Percentiles rank a stretch among this genome's conserved stretches.
Evolutionary conservation across 1,140 invertebrate genomes (phyloP).

Genomic region (Sarcophaga bullata): DNA sequence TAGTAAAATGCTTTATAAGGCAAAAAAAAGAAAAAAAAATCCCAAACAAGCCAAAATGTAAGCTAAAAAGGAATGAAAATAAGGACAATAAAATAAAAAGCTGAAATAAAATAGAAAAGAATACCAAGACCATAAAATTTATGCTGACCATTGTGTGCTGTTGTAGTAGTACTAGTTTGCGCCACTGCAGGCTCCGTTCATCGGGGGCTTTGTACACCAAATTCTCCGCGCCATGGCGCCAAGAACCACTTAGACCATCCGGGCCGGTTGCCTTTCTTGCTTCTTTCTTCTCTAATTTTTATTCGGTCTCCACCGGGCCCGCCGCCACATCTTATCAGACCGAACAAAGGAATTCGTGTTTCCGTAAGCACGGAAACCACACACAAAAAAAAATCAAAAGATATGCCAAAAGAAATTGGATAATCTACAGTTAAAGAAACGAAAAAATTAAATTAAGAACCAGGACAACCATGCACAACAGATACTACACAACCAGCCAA

Average conservation of each 20-base stretch:
- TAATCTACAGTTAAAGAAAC: background rate
- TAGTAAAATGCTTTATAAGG: background rate
- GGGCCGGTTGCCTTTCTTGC: too few relatives aligned
- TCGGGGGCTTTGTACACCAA: too few relatives aligned
- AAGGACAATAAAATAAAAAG: background rate
- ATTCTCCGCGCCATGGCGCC: too few relatives aligned
- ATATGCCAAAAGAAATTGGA: too few relatives aligned
- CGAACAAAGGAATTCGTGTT: conserved; percentile 11
- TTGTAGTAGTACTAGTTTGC: background rate
- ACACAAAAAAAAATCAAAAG: background rate
- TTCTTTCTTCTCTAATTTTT: background rate
- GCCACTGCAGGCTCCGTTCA: too few relatives aligned
- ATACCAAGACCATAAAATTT: conserved; percentile 1
- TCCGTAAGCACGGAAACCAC: too few relatives aligned
- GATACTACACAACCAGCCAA: too few relatives aligned
- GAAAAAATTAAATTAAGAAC: conserved; percentile 7
- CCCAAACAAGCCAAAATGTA: background rate
- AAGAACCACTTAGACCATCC: too few relatives aligned
- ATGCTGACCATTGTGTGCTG: conserved; percentile 12
- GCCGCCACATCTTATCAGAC: conserved; percentile 17
- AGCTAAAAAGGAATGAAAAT: too few relatives aligned
- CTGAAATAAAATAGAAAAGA: background rate
- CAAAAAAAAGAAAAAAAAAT: background rate
- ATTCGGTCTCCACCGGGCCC: too few relatives aligned
- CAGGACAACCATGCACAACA: background rate